Percentiles rank a stretch among this genome's conserved stretches.
These are phyloP conservation scores for Tetramorium simillimum DNA, from an alignment of 1,140 invertebrate species.

Conservation along the genomic window DNA sequence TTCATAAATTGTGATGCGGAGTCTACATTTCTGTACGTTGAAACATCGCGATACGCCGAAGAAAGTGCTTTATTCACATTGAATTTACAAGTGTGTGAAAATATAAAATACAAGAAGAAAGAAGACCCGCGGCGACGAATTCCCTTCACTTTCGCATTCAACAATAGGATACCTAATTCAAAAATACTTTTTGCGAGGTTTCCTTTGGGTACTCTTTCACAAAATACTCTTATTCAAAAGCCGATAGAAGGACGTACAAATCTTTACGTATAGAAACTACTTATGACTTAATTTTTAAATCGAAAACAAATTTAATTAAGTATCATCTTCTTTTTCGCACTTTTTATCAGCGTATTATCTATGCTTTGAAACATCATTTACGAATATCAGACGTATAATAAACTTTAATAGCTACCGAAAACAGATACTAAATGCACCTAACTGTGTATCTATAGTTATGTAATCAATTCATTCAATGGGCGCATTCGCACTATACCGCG, in stretches of 20 bases:
- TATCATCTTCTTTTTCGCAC: not conserved
- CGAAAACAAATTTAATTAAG: not conserved
- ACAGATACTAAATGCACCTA: not conserved
- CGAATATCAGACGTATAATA: not conserved
- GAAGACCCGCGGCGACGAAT: not conserved
- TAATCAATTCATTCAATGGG: constrained; percentile 27
- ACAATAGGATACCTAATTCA: constrained; percentile 31
- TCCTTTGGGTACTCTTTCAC: not conserved
- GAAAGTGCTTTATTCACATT: not conserved
- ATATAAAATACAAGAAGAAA: constrained; percentile 6
- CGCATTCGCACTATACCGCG: constrained; percentile 4
- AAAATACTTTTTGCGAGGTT: not conserved
- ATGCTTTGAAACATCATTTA: not conserved
- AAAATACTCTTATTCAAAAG: not conserved
- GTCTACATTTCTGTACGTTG: not conserved
- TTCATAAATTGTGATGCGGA: not conserved
- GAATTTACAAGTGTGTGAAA: constrained; percentile 17
- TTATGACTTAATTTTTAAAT: not conserved
- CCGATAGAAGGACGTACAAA: not conserved
- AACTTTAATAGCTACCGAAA: constrained; percentile 3
- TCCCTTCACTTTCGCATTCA: not conserved
- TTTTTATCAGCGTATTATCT: not conserved
- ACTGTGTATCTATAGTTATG: not conserved
- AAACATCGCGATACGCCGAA: not conserved
- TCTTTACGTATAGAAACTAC: not conserved